These are phyloP conservation scores for Agriopis aurantiaria DNA, from an alignment of 2,888 invertebrate genomes.

Conservation along the genomic window DNA sequence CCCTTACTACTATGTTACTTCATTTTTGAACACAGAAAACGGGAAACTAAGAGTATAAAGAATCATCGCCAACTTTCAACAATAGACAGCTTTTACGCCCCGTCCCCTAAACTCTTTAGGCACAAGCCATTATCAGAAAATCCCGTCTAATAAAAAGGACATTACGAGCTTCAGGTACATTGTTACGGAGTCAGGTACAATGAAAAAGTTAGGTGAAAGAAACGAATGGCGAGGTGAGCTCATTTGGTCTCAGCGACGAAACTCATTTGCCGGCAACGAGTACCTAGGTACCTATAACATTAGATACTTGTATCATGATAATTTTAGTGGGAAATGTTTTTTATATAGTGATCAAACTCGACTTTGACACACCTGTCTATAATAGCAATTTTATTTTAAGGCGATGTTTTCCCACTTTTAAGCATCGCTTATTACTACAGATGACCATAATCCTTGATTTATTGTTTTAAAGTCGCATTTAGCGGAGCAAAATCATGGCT, in stretches of 20 bases:
- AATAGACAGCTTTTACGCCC: constrained; percentile 28
- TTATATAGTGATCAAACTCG: too few species aligned
- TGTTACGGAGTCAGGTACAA: constrained; percentile 31
- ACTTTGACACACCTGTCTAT: too few species aligned
- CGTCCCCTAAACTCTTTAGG: constrained; percentile 27
- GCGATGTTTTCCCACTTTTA: too few species aligned
- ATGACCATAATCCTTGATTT: too few species aligned
- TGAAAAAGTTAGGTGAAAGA: constrained; percentile 30
- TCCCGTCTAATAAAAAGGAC: constrained; percentile 34
- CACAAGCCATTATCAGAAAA: constrained; percentile 30
- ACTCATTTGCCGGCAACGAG: constrained; percentile 22
- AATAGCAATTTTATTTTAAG: too few species aligned
- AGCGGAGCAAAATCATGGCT: too few species aligned
- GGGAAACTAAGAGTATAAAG: constrained; percentile 19
- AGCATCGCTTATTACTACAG: too few species aligned
- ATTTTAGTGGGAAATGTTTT: too few species aligned
- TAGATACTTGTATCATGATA: constrained; percentile 9
- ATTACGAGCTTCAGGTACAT: constrained; percentile 26
- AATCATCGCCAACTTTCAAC: constrained; percentile 24
- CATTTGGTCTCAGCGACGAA: constrained; percentile 25
- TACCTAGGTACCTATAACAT: constrained; percentile 1
- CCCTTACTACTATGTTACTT: constrained; percentile 24
- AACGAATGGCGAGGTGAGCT: constrained; percentile 25
- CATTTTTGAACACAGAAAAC: constrained; percentile 22
- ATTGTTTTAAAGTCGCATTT: too few species aligned